phyloP scores from a whole-genome alignment of 2,113 vertebrate species.

The Monopterus albus region DNA sequence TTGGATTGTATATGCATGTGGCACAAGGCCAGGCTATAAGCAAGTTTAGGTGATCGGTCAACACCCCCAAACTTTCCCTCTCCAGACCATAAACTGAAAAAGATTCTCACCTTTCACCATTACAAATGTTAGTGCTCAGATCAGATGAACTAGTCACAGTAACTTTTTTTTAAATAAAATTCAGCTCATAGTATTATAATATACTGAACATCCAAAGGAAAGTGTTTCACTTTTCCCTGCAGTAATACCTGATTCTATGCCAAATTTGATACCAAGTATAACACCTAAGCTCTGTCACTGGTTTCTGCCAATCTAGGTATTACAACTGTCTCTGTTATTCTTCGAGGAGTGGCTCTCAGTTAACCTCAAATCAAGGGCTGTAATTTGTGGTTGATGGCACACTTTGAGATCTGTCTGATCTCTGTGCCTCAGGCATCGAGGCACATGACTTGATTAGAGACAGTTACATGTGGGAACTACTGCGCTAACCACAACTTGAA shows the following conservation, averaged over 20 bases:
- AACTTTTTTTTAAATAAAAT: no score
- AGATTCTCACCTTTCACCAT: neutral
- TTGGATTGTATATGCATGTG: constrained; percentile 38
- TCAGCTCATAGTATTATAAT: neutral
- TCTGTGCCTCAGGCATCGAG: constrained; percentile 81
- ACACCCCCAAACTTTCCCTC: constrained; percentile 8
- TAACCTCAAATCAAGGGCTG: constrained; percentile 87
- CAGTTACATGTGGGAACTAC: constrained; percentile 89
- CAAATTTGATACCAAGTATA: constrained; percentile 65
- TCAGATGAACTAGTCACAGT: no score
- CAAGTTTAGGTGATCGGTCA: constrained; percentile 32
- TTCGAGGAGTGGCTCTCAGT: constrained; percentile 84
- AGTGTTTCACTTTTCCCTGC: constrained; percentile 12
- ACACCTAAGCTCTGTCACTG: constrained; percentile 70
- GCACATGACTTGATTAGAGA: constrained; percentile 86
- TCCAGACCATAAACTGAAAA: neutral
- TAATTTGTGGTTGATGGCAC: constrained; percentile 89
- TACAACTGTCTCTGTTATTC: constrained; percentile 83
- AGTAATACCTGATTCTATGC: constrained; percentile 49
- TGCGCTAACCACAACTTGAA: constrained; percentile 81
- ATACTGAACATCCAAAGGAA: constrained; percentile 24
- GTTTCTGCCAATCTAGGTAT: constrained; percentile 78
- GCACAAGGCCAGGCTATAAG: constrained; percentile 38
- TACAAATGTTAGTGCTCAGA: neutral
- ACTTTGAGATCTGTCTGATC: constrained; percentile 86